These are phyloP conservation scores for Gallinago solitaria DNA, from an alignment of 2,797 vertebrate species.

Conservation along the genomic window DNA sequence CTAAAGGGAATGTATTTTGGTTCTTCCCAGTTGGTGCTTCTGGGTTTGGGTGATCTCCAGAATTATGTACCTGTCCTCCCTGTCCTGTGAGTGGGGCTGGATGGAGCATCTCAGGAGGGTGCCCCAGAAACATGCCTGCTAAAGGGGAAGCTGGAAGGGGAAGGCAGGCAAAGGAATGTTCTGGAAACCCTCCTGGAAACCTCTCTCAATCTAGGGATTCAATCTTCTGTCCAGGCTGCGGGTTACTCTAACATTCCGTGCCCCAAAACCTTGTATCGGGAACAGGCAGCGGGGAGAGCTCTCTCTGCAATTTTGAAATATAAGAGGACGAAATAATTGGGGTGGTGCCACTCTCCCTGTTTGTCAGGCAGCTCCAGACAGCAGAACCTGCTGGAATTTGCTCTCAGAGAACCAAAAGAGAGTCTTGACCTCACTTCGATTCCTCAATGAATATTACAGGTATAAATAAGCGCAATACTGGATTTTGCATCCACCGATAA, in stretches of 20 bases:
- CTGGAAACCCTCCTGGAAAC: neutral
- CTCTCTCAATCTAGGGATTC: neutral
- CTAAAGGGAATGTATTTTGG: neutral
- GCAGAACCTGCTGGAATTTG: neutral
- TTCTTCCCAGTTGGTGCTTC: neutral
- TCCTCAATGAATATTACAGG: neutral
- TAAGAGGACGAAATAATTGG: neutral
- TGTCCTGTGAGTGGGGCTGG: neutral
- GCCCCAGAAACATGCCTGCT: accelerated
- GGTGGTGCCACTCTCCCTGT: neutral
- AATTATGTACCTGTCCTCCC: neutral
- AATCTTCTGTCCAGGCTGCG: neutral
- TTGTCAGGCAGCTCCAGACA: neutral
- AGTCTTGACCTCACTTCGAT: neutral
- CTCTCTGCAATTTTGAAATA: neutral
- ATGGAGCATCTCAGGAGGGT: neutral
- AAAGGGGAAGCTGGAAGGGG: neutral
- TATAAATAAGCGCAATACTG: neutral
- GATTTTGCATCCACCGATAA: neutral
- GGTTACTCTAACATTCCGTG: neutral
- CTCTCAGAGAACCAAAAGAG: neutral
- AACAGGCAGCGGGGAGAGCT: neutral
- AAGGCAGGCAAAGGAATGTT: neutral
- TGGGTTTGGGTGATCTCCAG: neutral
- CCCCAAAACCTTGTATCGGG: neutral